Evolutionary conservation across 2,113 vertebrate species (phyloP).

Genomic region (Procapra przewalskii): DNA sequence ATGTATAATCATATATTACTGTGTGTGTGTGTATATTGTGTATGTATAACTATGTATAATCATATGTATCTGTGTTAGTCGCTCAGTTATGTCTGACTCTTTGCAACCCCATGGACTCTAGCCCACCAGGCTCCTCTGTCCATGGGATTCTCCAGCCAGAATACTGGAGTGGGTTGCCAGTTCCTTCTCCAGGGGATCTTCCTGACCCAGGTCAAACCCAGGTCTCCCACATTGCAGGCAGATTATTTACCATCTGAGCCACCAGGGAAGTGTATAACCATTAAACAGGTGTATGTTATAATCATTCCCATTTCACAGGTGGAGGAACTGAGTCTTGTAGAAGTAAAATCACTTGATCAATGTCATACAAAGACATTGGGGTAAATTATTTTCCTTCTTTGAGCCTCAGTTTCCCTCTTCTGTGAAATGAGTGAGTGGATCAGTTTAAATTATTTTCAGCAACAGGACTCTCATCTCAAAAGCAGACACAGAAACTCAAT

Average conservation of each 20-base stretch:
- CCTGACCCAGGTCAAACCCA: not conserved
- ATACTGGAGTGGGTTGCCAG: not conserved
- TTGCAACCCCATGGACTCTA: not conserved
- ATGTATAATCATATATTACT: not conserved
- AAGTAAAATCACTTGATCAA: not conserved
- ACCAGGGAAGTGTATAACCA: not conserved
- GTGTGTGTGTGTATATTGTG: not conserved
- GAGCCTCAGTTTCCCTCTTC: not conserved
- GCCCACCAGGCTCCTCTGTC: not conserved
- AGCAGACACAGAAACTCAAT: not conserved
- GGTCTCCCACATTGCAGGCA: not conserved
- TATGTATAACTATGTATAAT: not conserved
- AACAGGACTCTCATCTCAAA: not conserved
- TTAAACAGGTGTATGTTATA: not conserved
- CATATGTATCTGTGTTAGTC: not conserved
- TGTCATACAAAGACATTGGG: not conserved
- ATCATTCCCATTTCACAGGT: not conserved
- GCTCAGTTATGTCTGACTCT: not conserved
- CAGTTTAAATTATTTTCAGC: not conserved
- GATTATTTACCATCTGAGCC: not conserved
- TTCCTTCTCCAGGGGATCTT: not conserved
- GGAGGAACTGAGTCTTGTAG: not conserved
- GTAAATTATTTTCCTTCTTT: not conserved
- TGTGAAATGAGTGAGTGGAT: not conserved
- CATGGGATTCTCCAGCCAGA: not conserved